A percentile compares a stretch with the other conserved stretches of the same genome.
These are phyloP conservation scores for Dipodomys ordii DNA, from an alignment of 2,113 vertebrate genomes.

Conservation along the genomic window DNA sequence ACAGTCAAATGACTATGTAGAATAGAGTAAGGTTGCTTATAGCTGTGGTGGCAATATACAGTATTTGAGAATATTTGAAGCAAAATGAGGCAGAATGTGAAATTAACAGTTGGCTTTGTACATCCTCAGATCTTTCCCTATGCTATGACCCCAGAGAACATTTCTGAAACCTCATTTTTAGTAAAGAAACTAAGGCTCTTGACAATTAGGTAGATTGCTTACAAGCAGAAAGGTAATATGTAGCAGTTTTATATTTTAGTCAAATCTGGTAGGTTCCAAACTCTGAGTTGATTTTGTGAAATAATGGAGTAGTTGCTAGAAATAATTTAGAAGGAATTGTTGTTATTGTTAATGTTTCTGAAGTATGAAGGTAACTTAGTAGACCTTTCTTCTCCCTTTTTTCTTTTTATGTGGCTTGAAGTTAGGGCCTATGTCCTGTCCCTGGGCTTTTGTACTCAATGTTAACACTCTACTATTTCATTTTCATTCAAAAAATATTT, in stretches of 20 bases:
- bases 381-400: background rate
- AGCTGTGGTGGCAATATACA: accelerated
- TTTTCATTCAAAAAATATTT: too few species aligned
- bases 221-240: background rate
- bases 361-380: background rate
- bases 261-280: background rate
- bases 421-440: too few species aligned
- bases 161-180: background rate
- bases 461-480: too few species aligned
- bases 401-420: too few species aligned
- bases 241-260: background rate
- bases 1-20: background rate
- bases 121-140: background rate
- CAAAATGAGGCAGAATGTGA: background rate
- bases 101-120: background rate
- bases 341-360: background rate
- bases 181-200: background rate
- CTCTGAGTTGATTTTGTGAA: background rate
- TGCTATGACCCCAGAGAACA: background rate
- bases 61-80: background rate
- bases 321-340: background rate
- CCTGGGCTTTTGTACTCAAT: too few species aligned
- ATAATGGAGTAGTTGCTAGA: too few species aligned
- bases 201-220: background rate
- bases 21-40: background rate